phyloP scores from a whole-genome alignment of 2,113 vertebrate species.

The Chitala chitala region DNA sequence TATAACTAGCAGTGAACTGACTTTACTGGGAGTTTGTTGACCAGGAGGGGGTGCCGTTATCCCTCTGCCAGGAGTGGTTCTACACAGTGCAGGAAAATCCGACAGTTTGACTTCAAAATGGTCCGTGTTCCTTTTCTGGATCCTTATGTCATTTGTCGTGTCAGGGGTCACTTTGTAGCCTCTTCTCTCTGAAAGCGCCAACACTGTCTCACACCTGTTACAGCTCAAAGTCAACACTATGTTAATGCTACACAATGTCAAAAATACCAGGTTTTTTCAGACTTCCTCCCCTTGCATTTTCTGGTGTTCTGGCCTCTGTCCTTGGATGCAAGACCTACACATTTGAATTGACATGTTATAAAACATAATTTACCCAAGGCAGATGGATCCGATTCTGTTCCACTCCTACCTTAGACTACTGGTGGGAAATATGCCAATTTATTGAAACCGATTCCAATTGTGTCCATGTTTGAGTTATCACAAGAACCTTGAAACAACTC shows the following conservation, averaged over 20 bases:
- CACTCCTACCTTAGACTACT: too few species aligned
- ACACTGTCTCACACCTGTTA: too few species aligned
- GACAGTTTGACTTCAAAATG: conserved; percentile 59
- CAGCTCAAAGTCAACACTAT: too few species aligned
- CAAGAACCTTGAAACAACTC: too few species aligned
- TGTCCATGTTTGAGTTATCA: too few species aligned
- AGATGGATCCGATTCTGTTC: too few species aligned
- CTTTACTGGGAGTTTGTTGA: not conserved
- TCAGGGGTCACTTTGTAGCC: conserved; percentile 35
- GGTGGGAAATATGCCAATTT: too few species aligned
- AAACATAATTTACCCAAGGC: not conserved
- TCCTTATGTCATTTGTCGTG: conserved; percentile 31
- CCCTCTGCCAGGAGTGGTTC: conserved; percentile 17
- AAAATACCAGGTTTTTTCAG: not conserved
- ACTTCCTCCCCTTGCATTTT: conserved; percentile 48
- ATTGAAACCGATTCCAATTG: too few species aligned
- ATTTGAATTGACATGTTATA: not conserved
- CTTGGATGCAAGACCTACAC: conserved; percentile 38
- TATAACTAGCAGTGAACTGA: not conserved
- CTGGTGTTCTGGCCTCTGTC: conserved; percentile 32
- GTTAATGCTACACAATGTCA: not conserved
- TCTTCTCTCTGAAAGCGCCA: conserved; percentile 36
- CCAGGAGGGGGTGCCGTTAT: not conserved
- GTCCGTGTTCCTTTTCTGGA: not conserved
- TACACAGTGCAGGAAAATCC: conserved; percentile 59